These are phyloP conservation scores for Tiliacea aurago DNA, from an alignment of 2,888 invertebrate species.

Conservation along the genomic window DNA sequence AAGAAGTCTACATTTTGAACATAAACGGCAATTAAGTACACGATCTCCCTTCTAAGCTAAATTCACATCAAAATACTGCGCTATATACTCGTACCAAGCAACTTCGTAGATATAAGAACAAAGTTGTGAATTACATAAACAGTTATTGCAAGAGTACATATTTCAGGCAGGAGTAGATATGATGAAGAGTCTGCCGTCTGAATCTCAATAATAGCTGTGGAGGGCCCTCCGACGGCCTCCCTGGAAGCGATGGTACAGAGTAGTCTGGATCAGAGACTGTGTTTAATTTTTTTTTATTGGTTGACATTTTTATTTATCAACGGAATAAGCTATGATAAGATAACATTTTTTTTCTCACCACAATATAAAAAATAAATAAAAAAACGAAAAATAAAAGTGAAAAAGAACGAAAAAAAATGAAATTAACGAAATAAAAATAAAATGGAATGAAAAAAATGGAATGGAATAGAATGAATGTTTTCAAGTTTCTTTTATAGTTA, in stretches of 20 bases:
- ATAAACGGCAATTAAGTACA: neutral
- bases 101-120: slow-evolving; percentile 41
- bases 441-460: too few relatives aligned
- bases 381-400: too few relatives aligned
- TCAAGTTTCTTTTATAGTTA: too few relatives aligned
- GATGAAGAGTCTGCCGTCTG: slow-evolving; percentile 86
- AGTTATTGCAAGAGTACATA: slow-evolving; percentile 71
- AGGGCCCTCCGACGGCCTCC: slow-evolving; percentile 80
- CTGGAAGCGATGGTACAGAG: slow-evolving; percentile 74
- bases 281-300: slow-evolving; percentile 1
- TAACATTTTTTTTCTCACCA: too few relatives aligned
- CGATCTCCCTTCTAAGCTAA: neutral
- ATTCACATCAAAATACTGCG: slow-evolving; percentile 10
- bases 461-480: too few relatives aligned
- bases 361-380: too few relatives aligned
- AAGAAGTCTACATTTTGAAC: neutral
- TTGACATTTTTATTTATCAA: too few relatives aligned
- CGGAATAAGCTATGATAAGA: too few relatives aligned
- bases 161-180: slow-evolving; percentile 74
- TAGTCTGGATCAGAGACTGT: slow-evolving; percentile 63
- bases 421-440: too few relatives aligned
- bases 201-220: slow-evolving; percentile 87
- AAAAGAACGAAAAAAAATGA: too few relatives aligned
- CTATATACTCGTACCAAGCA: slow-evolving; percentile 14
- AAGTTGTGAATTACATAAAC: slow-evolving; percentile 63